Evolutionary conservation across 2,113 vertebrate species (phyloP).

Genomic region (Arenaria interpres): DNA sequence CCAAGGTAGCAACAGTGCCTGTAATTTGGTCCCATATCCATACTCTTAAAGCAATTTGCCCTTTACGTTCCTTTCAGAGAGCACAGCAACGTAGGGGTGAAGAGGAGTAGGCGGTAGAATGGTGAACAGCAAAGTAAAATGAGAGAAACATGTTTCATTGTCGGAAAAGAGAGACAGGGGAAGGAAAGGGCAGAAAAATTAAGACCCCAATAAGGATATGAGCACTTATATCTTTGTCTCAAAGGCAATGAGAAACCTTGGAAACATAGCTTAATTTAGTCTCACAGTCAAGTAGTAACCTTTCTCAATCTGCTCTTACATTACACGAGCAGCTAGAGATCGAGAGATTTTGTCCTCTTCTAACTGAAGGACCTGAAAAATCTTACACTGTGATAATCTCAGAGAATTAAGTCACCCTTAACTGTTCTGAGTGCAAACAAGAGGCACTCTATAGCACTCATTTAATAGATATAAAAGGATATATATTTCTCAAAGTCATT

Average conservation of each 20-base stretch:
- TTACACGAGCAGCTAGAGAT: neutral
- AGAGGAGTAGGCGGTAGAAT: neutral
- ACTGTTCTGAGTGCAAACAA: neutral
- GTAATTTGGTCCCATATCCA: neutral
- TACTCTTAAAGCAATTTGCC: neutral
- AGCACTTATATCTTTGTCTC: neutral
- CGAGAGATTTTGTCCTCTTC: neutral
- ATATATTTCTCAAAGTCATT: neutral
- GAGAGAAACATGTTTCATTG: neutral
- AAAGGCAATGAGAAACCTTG: neutral
- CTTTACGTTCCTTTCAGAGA: conserved; percentile 14
- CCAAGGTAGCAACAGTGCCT: neutral
- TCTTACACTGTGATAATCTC: neutral
- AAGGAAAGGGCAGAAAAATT: conserved; percentile 12
- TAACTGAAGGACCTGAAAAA: neutral
- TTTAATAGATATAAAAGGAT: neutral
- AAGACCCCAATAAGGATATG: neutral
- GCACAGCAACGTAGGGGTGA: neutral
- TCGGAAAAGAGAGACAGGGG: neutral
- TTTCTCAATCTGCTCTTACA: neutral
- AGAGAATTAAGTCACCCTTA: neutral
- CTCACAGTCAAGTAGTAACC: neutral
- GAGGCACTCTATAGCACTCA: neutral
- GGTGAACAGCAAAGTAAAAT: neutral
- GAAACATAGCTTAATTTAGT: neutral